Evolutionary conservation across 2,888 invertebrate genomes (phyloP).

Genomic region (Netelia melanura): DNA sequence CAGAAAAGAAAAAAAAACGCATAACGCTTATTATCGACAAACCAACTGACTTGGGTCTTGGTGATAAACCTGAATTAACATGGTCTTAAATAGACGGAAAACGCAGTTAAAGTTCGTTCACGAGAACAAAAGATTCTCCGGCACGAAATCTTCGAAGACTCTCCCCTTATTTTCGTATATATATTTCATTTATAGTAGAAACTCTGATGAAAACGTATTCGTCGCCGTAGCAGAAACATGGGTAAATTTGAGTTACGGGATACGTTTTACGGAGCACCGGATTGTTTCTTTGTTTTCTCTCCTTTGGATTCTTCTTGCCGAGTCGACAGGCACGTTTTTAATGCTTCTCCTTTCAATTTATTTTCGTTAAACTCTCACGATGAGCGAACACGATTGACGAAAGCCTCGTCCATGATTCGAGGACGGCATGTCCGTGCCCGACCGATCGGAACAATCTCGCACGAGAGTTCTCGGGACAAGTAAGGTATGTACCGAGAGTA

Average conservation of each 20-base stretch:
- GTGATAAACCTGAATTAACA: constrained; percentile 4
- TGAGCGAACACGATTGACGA: not conserved
- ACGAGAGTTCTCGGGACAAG: not conserved
- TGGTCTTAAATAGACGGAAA: constrained; percentile 35
- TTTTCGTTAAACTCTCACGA: not conserved
- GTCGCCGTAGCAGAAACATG: constrained; percentile 59
- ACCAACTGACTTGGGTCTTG: constrained; percentile 25
- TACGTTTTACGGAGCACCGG: constrained; percentile 47
- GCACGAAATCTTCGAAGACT: constrained; percentile 52
- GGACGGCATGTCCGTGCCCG: not conserved
- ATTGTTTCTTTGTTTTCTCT: not conserved
- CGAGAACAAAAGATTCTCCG: constrained; percentile 29
- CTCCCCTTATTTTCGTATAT: constrained; percentile 11
- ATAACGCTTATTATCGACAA: constrained; percentile 32
- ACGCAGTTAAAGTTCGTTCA: constrained; percentile 24
- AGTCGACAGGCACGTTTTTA: not conserved
- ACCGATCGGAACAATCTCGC: not conserved
- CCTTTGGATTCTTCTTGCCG: not conserved
- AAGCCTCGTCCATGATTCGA: not conserved
- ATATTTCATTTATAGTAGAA: constrained; percentile 46
- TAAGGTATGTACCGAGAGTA: not conserved
- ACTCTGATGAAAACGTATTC: constrained; percentile 55
- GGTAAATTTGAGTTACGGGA: constrained; percentile 51
- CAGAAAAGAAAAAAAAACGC: constrained; percentile 4
- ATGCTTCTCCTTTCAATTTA: not conserved